Conservation (phyloP, 2,113 vertebrate genomes). For the Brienomyrus brachyistius region DNA sequence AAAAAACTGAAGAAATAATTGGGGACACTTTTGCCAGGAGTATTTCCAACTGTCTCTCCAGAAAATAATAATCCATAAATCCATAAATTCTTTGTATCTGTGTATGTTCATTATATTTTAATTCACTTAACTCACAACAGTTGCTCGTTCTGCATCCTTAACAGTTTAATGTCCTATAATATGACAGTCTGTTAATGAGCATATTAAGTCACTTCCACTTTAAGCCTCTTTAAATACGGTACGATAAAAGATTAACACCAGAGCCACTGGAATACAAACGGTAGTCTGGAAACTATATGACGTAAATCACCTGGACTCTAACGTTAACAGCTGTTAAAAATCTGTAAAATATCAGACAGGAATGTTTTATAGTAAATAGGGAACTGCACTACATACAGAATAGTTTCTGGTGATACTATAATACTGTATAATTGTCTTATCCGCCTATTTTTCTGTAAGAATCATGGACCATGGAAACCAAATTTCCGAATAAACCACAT, state of each 20-base stretch:
- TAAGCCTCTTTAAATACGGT: background rate
- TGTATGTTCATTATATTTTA: background rate
- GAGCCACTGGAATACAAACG: background rate
- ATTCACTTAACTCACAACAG: background rate
- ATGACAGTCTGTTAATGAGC: background rate
- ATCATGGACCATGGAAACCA: background rate
- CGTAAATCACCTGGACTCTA: background rate
- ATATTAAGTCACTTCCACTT: background rate
- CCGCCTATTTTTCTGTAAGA: background rate
- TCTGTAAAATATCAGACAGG: constrained; percentile 9
- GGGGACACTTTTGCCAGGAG: background rate
- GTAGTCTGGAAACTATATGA: background rate
- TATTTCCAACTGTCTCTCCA: background rate
- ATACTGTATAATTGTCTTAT: background rate
- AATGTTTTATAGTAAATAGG: background rate
- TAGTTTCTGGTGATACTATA: background rate
- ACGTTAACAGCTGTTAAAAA: constrained; percentile 1
- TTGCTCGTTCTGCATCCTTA: background rate
- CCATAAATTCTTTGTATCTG: background rate
- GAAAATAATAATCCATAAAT: too few relatives aligned
- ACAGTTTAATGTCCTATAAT: background rate
- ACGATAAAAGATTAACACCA: constrained; percentile 1
- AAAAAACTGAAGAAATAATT: background rate
- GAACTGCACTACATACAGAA: background rate
- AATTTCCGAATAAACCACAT: background rate